These are phyloP conservation scores for Ciconia stormi DNA, from an alignment of 2,113 vertebrate species.

Conservation along the genomic window DNA sequence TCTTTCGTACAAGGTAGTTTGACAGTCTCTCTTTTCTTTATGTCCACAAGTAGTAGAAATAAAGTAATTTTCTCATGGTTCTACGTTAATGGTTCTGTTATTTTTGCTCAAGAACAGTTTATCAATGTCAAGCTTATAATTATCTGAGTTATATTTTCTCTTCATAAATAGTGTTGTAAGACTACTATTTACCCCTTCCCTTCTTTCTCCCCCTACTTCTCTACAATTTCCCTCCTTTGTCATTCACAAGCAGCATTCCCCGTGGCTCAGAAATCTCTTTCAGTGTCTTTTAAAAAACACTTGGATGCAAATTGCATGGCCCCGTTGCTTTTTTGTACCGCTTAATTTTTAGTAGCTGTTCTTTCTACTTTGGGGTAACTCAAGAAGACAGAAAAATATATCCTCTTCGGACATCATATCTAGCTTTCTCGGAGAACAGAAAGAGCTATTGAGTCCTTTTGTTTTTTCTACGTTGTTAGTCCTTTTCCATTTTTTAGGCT, in stretches of 20 bases:
- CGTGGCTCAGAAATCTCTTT: neutral
- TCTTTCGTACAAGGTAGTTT: neutral
- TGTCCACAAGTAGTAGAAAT: neutral
- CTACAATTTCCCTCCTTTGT: neutral
- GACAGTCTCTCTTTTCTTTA: neutral
- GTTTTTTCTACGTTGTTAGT: neutral
- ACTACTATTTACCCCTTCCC: rapidly evolving
- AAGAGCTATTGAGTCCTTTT: neutral
- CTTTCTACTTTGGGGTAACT: neutral
- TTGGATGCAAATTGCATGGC: neutral
- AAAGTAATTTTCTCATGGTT: neutral
- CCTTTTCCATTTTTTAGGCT: neutral
- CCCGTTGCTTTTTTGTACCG: neutral
- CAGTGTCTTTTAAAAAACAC: neutral
- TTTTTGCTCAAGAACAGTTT: neutral
- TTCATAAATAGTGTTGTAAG: neutral
- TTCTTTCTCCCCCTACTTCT: neutral
- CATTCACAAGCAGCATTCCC: neutral
- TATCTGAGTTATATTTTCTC: neutral
- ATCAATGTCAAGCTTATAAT: neutral
- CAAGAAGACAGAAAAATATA: neutral
- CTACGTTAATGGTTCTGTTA: neutral
- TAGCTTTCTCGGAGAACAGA: neutral
- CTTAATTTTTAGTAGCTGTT: neutral
- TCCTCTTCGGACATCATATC: neutral